phyloP scores from a whole-genome alignment of 2,113 vertebrate genomes.

The Abramis brama region DNA sequence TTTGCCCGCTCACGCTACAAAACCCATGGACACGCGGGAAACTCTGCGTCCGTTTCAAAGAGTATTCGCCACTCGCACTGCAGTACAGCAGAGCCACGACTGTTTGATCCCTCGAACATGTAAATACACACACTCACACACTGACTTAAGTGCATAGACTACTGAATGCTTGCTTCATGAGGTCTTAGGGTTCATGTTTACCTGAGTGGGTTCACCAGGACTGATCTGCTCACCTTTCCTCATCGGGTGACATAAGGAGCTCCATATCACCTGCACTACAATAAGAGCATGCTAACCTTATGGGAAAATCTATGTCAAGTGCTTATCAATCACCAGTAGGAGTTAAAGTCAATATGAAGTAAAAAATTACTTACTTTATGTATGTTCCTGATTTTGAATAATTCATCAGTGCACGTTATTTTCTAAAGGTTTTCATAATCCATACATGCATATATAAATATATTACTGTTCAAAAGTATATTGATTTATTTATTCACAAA shows the following conservation, averaged over 20 bases:
- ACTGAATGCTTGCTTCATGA: background rate
- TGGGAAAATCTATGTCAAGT: background rate
- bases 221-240: background rate
- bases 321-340: background rate
- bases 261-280: too few relatives aligned
- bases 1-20: conserved; percentile 83
- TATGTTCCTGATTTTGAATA: background rate
- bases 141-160: background rate
- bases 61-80: conserved; percentile 83
- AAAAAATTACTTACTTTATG: background rate
- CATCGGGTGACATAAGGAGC: too few relatives aligned
- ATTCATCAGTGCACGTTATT: background rate
- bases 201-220: background rate
- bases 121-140: conserved; percentile 35
- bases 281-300: background rate
- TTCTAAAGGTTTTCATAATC: background rate
- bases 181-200: background rate
- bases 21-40: conserved; percentile 79
- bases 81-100: conserved; percentile 83
- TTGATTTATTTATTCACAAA: background rate
- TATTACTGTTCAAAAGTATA: background rate
- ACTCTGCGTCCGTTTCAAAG: conserved; percentile 86
- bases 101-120: conserved; percentile 73
- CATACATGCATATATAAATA: too few relatives aligned
- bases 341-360: conserved; percentile 13